Base-by-base conservation (phyloP, 2,113 vertebrate genomes). In the Sarotherodon lohbergeri region DNA sequence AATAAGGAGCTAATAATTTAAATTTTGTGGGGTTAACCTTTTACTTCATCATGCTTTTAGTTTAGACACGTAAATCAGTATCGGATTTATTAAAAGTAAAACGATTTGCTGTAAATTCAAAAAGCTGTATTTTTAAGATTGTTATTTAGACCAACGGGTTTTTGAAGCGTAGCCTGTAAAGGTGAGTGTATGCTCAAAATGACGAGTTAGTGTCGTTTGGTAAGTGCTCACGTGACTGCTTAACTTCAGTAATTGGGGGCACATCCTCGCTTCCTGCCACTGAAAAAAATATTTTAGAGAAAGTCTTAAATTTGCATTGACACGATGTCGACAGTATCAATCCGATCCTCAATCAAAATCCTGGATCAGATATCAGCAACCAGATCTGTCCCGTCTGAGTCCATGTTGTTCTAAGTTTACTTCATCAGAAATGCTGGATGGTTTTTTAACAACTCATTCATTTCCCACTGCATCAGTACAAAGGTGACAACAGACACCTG, bases 351-450 rank as follows among this genome's bases (percentile, higher is more conserved):
- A 71, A n/a, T 43, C 66, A 73, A 24, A 73, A 46, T 27, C 22
- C 66, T 43, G 22, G 66, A 43, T 71, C 7, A 9, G 3, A 22
- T 27, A 3, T 71, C 66, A 14, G 36, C 12, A 39, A 24, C 7
- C 66, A 9, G 22, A 27, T 43, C 39, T 27, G 27, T 46, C 13
- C 2, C 5, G 1, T 73, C 39, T 16, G 66, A 73, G 8, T 73
- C 22, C 0, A 0, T 73, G 66, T 43, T 43, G 39, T 41, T 68
- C n/a, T 14, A 0, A 0, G 19, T 71, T 71, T 9, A 71, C n/a
- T 1, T 43, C 36, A 24, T 24, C 36, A 14, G 66, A 24, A 22
- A 39, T 68, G 63, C 36, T 43, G 12, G 22, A 24, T 24, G n/a
- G 0, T 43, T 41, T 14, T 41, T 43, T 41, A 68, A 68, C 63